Evolutionary conservation across 2,113 vertebrate species (phyloP), one percentile per base, ranked within the genome.

Genomic region (Panthera tigris): DNA sequence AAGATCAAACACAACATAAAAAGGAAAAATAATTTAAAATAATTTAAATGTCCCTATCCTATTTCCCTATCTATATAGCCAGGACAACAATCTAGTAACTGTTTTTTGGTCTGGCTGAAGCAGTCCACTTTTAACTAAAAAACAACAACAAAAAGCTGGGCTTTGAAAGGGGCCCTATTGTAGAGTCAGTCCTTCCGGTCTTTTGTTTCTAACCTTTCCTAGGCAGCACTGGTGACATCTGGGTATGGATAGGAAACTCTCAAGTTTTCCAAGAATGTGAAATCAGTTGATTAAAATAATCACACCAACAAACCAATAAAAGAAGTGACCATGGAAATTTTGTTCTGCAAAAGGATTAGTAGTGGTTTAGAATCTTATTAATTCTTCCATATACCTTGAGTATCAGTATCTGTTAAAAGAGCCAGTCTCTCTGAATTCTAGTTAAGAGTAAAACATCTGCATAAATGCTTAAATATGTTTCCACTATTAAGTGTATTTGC

Each of bases 191-290:
- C 55, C 31, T 95, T 96, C 81, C 6, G 3, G 68, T 80, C 88
- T 81, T 97, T 94, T 80, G 80, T 97, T 97, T 95, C 76, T 90
- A 94, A 48, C 52, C 82, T 85, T 87, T 83, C 45, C 39, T 74
- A 94, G 74, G 79, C 68, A 92, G 18, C 80, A 65, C n/a, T 66
- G 23, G 84, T 93, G 92, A 90, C 93, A 92, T 92, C 63, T 95
- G 80, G 74, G 74, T 65, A 97, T 50, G 87, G 93, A 96, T 31
- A 92, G 88, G 74, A 90, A 98, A 86, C 19, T 19, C 66, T 97
- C 45, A 94, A 69, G 80, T 66, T 82, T 96, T 89, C 89, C n/a
- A 94, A 83, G 88, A 92, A 82, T 61, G 71, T 92, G 79, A 90
- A 89, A 94, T 94, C 52, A 90, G 55, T 65, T 97, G 41, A 89